Conservation (phyloP, 2,797 vertebrate species). For the Coendou prehensilis region DNA sequence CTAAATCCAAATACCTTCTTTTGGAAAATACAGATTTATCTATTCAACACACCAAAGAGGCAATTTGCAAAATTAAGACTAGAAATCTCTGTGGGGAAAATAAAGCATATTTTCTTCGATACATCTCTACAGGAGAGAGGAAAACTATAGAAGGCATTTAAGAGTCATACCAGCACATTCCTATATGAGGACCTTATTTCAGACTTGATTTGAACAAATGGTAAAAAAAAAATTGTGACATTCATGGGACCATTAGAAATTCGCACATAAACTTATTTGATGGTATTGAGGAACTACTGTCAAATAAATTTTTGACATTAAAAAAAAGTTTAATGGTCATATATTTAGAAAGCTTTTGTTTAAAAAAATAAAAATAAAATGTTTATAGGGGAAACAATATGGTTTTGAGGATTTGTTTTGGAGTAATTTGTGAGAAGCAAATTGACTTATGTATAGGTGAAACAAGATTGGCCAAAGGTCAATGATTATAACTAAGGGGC, state of each 20-base stretch:
- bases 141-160: not conserved
- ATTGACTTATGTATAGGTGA: not conserved
- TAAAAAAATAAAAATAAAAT: not conserved
- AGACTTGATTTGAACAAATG: not conserved
- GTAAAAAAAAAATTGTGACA: not conserved
- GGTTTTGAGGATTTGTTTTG: not conserved
- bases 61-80: not conserved
- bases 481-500: not conserved
- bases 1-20: not conserved
- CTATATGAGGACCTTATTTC: not conserved
- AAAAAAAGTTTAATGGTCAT: not conserved
- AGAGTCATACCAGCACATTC: not conserved
- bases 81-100: not conserved
- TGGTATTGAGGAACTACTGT: not conserved
- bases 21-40: not conserved
- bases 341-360: not conserved
- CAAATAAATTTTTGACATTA: not conserved
- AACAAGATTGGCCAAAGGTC: not conserved
- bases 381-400: not conserved
- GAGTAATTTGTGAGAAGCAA: conserved; percentile 7
- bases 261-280: not conserved
- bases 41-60: not conserved
- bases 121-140: not conserved
- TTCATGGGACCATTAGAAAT: not conserved
- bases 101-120: not conserved